Evolutionary conservation across 2,797 vertebrate genomes (phyloP).

Genomic region (Sternotherus odoratus): DNA sequence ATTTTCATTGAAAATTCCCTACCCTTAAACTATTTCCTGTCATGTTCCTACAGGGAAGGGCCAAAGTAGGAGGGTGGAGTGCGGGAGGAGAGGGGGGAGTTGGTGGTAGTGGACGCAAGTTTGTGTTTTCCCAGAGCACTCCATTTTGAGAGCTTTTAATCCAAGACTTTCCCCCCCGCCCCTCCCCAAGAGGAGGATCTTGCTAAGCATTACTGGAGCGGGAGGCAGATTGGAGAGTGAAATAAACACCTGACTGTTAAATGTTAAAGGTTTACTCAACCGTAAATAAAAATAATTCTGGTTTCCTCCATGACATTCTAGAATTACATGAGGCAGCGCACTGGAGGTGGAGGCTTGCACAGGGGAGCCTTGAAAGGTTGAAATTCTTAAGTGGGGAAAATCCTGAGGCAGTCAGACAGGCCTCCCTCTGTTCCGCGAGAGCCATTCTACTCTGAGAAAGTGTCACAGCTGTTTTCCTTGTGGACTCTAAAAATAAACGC

Average conservation of each 20-base stretch:
- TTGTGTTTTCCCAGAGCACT: constrained; percentile 72
- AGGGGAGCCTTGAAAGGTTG: constrained; percentile 22
- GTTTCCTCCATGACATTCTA: constrained; percentile 65
- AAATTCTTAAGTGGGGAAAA: constrained; percentile 35
- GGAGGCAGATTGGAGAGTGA: constrained; percentile 76
- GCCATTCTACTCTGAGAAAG: constrained; percentile 29
- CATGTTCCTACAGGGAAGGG: constrained; percentile 75
- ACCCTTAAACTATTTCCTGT: constrained; percentile 79
- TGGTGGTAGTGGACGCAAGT: constrained; percentile 49
- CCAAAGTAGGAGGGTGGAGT: not conserved
- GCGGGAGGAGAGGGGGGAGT: constrained; percentile 66
- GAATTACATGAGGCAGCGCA: constrained; percentile 36
- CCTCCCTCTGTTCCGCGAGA: constrained; percentile 37
- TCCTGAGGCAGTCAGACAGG: constrained; percentile 35
- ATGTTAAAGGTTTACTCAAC: constrained; percentile 79
- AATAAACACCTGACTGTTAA: constrained; percentile 80
- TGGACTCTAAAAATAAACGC: constrained; percentile 57
- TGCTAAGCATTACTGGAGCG: constrained; percentile 73
- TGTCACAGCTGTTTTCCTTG: constrained; percentile 61
- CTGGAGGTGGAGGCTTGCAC: constrained; percentile 37
- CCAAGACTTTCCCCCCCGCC: constrained; percentile 19
- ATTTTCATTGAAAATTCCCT: constrained; percentile 79
- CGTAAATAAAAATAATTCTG: constrained; percentile 73
- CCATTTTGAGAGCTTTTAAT: constrained; percentile 64
- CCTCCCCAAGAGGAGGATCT: constrained; percentile 55